Base-by-base conservation (phyloP, 2,113 vertebrate species). In the Dicentrarchus labrax region DNA sequence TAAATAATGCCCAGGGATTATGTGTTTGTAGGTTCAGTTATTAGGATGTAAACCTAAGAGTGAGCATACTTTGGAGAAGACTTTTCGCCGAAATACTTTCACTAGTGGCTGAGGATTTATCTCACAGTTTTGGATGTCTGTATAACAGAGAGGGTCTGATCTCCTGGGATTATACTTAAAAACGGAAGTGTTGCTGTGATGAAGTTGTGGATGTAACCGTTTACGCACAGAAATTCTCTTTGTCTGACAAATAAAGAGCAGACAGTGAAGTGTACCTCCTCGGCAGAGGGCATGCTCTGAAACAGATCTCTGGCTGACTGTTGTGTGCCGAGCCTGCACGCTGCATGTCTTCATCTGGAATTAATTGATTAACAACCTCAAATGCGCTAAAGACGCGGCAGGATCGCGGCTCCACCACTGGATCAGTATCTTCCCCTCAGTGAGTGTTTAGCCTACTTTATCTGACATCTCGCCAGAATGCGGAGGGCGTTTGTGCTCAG, bases 401-500 rank as follows among this genome's bases (percentile, higher is more conserved):
- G 71, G 70, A 41, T 76, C 70, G 1, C 78, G 62, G 71, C 75
- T 87, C 73, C 76, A 41, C 54, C 43, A 12, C 82, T 45, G 84
- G 82, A 81, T 83, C 81, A 24, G 41, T 19, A 9, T 45, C 50
- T 78, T 48, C 39, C 67, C 61, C 9, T 7, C 13, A 64, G 59
- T 39, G 67, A 62, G 53, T 21, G 22, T 76, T 81, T 21, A 30
- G 39, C 47, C 15, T 5, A 1, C 43, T 69, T 45, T 70, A 8
- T 70, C 67, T 76, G 16, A 61, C 47, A 65, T 68, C 17, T 61
- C 43, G 19, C 47, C 68, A 92, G 7, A 6, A 95, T 95, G 89
- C 59, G 78, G 81, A 92, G 93, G 94, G 94, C 80, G 74, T 88
- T 91, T 74, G 76, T 94, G 74, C 90, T 96, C 65, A 59, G 88